These are phyloP conservation scores for Cyaniris semiargus DNA, from an alignment of 2,888 invertebrate species.

Conservation along the genomic window DNA sequence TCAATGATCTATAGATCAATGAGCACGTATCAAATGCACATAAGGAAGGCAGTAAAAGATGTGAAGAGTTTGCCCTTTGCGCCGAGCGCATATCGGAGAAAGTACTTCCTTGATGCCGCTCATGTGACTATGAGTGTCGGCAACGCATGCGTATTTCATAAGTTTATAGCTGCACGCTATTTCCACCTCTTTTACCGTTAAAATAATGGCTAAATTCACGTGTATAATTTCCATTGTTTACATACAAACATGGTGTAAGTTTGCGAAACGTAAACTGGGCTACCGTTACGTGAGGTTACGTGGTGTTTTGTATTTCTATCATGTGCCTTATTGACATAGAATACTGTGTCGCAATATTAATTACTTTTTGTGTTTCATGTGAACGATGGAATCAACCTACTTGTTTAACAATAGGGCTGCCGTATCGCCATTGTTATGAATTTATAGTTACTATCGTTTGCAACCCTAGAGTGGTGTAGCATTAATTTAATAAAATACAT, in stretches of 20 bases:
- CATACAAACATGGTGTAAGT: constrained; percentile 36
- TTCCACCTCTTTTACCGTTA: neutral
- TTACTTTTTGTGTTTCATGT: constrained; percentile 48
- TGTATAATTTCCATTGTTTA: constrained; percentile 31
- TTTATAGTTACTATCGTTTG: neutral
- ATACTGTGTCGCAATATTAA: constrained; percentile 55
- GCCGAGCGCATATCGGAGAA: constrained; percentile 21
- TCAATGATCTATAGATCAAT: neutral
- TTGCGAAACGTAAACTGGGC: constrained; percentile 61
- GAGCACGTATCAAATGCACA: neutral
- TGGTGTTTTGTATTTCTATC: constrained; percentile 56
- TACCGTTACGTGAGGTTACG: constrained; percentile 54
- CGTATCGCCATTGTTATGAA: neutral
- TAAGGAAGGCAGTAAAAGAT: constrained; percentile 14
- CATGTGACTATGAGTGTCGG: constrained; percentile 53
- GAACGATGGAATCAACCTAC: constrained; percentile 36
- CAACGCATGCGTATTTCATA: constrained; percentile 33
- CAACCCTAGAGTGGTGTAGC: neutral
- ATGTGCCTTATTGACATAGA: constrained; percentile 56
- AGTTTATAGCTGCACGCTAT: constrained; percentile 25
- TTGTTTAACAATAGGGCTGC: constrained; percentile 8
- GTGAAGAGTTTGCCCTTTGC: constrained; percentile 22
- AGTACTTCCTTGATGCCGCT: constrained; percentile 39
- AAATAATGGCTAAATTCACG: neutral
- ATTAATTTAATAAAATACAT: no score